phyloP scores from a whole-genome alignment of 2,113 vertebrate genomes.

The Hipposideros armiger region DNA sequence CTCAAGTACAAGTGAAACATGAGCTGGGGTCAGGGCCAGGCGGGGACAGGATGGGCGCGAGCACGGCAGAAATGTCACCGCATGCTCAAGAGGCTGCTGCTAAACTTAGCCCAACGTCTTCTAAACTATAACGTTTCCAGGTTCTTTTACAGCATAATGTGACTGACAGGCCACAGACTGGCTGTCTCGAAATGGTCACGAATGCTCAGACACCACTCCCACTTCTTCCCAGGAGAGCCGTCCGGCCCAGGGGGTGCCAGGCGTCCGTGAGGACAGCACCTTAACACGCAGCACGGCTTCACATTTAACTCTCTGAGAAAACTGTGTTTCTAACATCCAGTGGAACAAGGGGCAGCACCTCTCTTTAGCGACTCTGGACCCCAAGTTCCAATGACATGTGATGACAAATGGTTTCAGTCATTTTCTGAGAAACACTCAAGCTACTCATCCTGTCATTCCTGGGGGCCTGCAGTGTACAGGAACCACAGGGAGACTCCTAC shows the following conservation, averaged over 20 bases:
- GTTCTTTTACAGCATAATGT: constrained; percentile 7
- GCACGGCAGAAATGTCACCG: constrained; percentile 59
- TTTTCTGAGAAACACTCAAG: not conserved
- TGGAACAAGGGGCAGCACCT: constrained; percentile 7
- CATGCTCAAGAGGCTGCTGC: constrained; percentile 36
- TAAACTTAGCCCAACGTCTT: constrained; percentile 58
- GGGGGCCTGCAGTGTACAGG: too few relatives aligned
- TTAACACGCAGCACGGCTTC: not conserved
- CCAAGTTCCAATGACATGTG: too few relatives aligned
- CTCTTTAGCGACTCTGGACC: not conserved
- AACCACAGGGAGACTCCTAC: too few relatives aligned
- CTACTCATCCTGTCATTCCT: too few relatives aligned
- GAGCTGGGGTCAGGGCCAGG: not conserved
- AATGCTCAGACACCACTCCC: not conserved
- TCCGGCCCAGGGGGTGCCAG: not conserved
- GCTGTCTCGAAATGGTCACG: too few relatives aligned
- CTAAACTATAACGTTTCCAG: not conserved
- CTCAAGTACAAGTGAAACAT: not conserved
- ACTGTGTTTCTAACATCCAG: not conserved
- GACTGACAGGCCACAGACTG: constrained; percentile 16
- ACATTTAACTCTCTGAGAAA: constrained; percentile 33
- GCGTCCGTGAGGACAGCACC: not conserved
- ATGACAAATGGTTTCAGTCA: not conserved
- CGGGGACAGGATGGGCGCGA: not conserved
- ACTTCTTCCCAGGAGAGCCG: not conserved